Evolutionary conservation across 2,888 invertebrate species (phyloP), one percentile per base, ranked within the genome.

Genomic region (Chelonus formosanus): DNA sequence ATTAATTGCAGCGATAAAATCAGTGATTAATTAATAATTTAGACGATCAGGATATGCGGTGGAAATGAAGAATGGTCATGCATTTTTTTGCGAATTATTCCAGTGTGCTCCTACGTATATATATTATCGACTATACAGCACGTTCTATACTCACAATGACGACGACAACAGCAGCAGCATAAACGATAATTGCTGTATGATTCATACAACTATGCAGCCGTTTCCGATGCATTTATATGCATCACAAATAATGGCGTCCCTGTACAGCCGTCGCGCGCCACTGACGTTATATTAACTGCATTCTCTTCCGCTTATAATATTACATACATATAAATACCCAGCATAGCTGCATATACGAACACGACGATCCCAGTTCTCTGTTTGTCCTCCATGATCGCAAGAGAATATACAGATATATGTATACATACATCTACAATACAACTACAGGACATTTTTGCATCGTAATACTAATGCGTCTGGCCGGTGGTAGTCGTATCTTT

Each of bases 151-250:
- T 40, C 40, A 40, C 40, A 40, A 40, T 40, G 40, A 40, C 40
- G 40, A 34, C 34, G 32, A 52, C 52, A 48, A 40, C 45, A 52
- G 31, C 32, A 65, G 55, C 64, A 64, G 71, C 72, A 73, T 72
- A 71, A 73, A 77, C 75, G 77, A 80, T 80, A 79, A 81, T 80
- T 79, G 79, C 77, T 40, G 40, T 75, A 75, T 78, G 77, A 80
- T 79, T 78, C 78, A 78, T 77, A 75, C 78, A 77, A 76, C 75
- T 77, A 79, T 80, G 79, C 76, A 73, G 73, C 70, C 73, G 72
- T 75, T 78, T 79, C 77, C 77, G 79, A 80, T 77, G 76, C 77
- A 74, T 74, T 75, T 73, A 74, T 72, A 75, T 75, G 73, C 75
- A 74, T 76, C 73, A 71, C 74, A 75, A 75, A 76, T 76, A 77